Conservation (phyloP, 2,888 invertebrate genomes). For the Coelogynopora nodosa region DNA sequence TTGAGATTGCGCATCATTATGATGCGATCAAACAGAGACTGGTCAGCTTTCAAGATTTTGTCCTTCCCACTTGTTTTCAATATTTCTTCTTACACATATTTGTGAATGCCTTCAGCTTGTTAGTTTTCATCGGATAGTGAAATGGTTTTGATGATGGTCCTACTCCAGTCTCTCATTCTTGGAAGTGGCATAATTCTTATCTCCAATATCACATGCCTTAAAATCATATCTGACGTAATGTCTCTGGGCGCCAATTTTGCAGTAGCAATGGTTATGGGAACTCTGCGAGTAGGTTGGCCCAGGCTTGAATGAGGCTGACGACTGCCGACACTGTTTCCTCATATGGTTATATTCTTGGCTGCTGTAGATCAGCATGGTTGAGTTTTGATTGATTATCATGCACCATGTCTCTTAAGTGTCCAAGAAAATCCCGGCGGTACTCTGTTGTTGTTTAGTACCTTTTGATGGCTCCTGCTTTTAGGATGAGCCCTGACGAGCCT, state of each 20-base stretch:
- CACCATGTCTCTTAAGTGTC: no score
- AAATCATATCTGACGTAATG: slow-evolving; percentile 41
- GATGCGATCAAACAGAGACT: no score
- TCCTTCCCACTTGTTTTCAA: slow-evolving; percentile 20
- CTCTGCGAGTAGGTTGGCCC: no score
- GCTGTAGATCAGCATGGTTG: no score
- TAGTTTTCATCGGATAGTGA: slow-evolving; percentile 47
- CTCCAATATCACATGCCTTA: slow-evolving; percentile 45
- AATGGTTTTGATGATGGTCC: slow-evolving; percentile 44
- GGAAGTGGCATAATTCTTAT: slow-evolving; percentile 45
- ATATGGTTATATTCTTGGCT: no score
- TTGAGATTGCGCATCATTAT: slow-evolving; percentile 43
- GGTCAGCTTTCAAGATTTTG: slow-evolving; percentile 45
- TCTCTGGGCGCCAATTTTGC: slow-evolving; percentile 26
- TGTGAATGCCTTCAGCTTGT: slow-evolving; percentile 47
- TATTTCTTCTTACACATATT: not conserved
- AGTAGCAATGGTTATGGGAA: slow-evolving; percentile 42
- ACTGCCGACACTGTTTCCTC: no score
- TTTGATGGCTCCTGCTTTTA: no score
- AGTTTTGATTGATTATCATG: no score
- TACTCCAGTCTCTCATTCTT: slow-evolving; percentile 46
- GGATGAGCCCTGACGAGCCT: no score
- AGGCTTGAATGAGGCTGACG: no score
- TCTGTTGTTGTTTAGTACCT: no score
- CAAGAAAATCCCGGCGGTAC: no score